These are phyloP conservation scores for Labrus mixtus DNA, from an alignment of 2,113 vertebrate species.

Conservation along the genomic window DNA sequence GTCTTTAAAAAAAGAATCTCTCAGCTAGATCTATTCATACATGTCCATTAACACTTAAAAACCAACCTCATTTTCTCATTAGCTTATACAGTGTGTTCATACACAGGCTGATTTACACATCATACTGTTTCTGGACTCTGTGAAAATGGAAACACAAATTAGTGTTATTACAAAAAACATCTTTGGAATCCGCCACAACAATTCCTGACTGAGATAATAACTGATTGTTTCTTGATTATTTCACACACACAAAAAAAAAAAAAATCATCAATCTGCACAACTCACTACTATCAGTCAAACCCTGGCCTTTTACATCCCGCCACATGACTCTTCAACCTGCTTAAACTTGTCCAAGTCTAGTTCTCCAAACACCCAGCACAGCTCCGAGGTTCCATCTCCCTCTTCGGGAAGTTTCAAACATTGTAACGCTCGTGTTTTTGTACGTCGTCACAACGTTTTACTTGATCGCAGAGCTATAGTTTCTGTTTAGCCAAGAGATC, in stretches of 20 bases:
- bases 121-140: constrained; percentile 78
- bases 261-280: constrained; percentile 72
- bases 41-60: constrained; percentile 66
- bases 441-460: constrained; percentile 33
- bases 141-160: constrained; percentile 75
- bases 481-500: constrained; percentile 50
- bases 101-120: constrained; percentile 70
- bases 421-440: constrained; percentile 18
- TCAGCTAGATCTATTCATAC: constrained; percentile 64
- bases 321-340: constrained; percentile 86
- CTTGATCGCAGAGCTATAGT: constrained; percentile 62
- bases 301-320: constrained; percentile 85
- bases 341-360: constrained; percentile 83
- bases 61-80: constrained; percentile 78
- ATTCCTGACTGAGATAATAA: constrained; percentile 78
- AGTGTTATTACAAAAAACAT: constrained; percentile 71
- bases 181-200: constrained; percentile 91
- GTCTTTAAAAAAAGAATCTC: constrained; percentile 39
- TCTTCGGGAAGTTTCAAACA: constrained; percentile 35
- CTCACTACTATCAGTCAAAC: constrained; percentile 81
- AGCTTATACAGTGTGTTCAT: constrained; percentile 89
- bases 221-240: constrained; percentile 83
- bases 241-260: constrained; percentile 65
- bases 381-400: constrained; percentile 8
- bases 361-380: constrained; percentile 68